Conservation (phyloP, 2,797 vertebrate species). For the Carcharodon carcharias region DNA sequence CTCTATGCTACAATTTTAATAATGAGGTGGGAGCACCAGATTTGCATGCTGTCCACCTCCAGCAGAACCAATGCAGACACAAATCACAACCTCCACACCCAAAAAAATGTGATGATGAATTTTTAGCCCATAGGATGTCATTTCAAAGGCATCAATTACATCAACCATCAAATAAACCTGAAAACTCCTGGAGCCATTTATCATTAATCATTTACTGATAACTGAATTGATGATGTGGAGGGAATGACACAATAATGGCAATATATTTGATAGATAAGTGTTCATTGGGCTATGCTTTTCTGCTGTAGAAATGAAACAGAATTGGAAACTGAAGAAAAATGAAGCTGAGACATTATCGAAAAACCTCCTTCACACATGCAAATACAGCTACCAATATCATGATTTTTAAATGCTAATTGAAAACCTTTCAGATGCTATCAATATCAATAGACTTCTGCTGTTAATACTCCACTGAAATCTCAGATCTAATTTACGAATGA, state of each 20-base stretch:
- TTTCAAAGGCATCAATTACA: not conserved
- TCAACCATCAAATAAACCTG: not conserved
- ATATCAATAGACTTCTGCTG: not conserved
- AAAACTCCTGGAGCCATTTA: not conserved
- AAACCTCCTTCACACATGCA: not conserved
- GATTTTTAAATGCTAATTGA: not conserved
- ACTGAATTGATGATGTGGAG: not conserved
- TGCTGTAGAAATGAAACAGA: not conserved
- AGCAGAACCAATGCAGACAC: too few relatives aligned
- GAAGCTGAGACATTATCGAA: not conserved
- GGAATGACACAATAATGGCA: not conserved
- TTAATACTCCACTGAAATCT: not conserved
- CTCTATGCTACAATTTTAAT: too few relatives aligned
- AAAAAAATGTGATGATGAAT: too few relatives aligned
- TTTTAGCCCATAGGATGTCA: too few relatives aligned
- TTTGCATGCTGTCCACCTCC: too few relatives aligned
- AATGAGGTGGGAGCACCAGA: too few relatives aligned
- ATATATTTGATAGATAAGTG: not conserved
- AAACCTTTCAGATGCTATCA: not conserved
- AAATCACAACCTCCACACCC: too few relatives aligned
- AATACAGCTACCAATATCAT: not conserved
- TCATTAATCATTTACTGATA: not conserved
- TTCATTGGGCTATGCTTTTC: not conserved
- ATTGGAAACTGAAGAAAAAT: not conserved
- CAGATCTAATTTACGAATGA: not conserved